phyloP scores from a whole-genome alignment of 1,140 invertebrate genomes.

The Habropoda laboriosa region DNA sequence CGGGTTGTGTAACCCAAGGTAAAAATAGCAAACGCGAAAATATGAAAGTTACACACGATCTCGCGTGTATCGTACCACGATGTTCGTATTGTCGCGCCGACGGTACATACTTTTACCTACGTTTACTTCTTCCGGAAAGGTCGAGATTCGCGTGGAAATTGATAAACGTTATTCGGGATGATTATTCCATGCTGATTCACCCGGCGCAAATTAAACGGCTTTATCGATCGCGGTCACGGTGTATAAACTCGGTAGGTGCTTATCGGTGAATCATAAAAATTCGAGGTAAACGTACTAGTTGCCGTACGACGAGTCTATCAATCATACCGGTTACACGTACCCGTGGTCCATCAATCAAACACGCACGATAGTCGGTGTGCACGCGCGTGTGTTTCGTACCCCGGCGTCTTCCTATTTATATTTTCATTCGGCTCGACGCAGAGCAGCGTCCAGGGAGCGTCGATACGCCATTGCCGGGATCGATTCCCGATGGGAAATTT shows the following conservation, averaged over 20 bases:
- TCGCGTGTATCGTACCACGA: no score
- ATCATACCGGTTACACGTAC: slow-evolving; percentile 39
- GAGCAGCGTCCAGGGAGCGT: neutral
- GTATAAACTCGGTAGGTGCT: slow-evolving; percentile 27
- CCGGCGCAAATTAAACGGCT: slow-evolving; percentile 36
- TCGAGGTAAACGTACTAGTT: slow-evolving; percentile 31
- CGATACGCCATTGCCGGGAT: neutral
- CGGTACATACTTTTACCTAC: no score
- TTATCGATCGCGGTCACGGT: slow-evolving; percentile 37
- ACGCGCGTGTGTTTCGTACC: neutral
- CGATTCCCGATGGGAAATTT: slow-evolving; percentile 27
- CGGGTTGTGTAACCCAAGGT: neutral
- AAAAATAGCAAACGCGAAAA: neutral
- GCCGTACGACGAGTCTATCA: slow-evolving; percentile 36
- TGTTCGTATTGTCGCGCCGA: no score
- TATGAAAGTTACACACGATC: neutral
- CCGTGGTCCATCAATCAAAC: slow-evolving; percentile 31
- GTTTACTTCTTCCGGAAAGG: no score
- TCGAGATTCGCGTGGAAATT: neutral
- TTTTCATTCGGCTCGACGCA: slow-evolving; percentile 15
- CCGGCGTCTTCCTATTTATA: slow-evolving; percentile 32
- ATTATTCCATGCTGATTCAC: slow-evolving; percentile 40
- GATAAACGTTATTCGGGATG: no score
- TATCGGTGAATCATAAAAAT: slow-evolving; percentile 52
- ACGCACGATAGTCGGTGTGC: neutral